A percentile compares a stretch with the other conserved stretches of the same genome.
These are phyloP conservation scores for Gymnoscelis rufifasciata DNA, from an alignment of 2,888 invertebrate species.

Conservation along the genomic window DNA sequence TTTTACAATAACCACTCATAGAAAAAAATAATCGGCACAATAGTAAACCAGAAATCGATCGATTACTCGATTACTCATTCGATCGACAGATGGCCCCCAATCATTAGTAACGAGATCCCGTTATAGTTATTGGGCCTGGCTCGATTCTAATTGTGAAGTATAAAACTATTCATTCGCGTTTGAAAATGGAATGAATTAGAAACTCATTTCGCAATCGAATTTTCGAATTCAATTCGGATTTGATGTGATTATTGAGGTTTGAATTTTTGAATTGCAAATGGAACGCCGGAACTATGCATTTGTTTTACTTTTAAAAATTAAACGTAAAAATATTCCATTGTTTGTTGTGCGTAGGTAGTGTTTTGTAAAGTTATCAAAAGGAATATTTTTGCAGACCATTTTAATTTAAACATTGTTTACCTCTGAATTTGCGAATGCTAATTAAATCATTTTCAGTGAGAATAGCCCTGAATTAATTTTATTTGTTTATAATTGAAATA, in stretches of 20 bases:
- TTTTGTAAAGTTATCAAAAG: too few relatives aligned
- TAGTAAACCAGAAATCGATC: slow-evolving; percentile 36
- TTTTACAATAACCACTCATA: slow-evolving; percentile 16
- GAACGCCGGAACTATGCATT: too few relatives aligned
- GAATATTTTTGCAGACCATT: too few relatives aligned
- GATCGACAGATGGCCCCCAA: slow-evolving; percentile 63
- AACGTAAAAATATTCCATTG: too few relatives aligned
- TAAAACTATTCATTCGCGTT: slow-evolving; percentile 1
- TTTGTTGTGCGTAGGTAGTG: too few relatives aligned
- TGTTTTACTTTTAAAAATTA: too few relatives aligned
- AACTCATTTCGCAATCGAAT: neutral
- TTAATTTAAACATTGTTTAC: too few relatives aligned
- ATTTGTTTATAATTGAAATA: slow-evolving; percentile 25
- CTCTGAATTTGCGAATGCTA: too few relatives aligned
- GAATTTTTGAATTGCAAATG: too few relatives aligned
- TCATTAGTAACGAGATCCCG: slow-evolving; percentile 37
- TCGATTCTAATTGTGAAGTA: slow-evolving; percentile 1
- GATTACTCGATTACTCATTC: slow-evolving; percentile 46
- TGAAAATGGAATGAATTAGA: slow-evolving; percentile 1
- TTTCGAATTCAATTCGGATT: neutral
- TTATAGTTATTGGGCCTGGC: slow-evolving; percentile 18
- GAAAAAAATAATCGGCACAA: slow-evolving; percentile 22
- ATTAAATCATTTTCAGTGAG: too few relatives aligned
- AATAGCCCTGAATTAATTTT: neutral
- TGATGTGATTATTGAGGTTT: neutral